phyloP scores from a whole-genome alignment of 2,797 vertebrate species.

The Dipus sagitta region DNA sequence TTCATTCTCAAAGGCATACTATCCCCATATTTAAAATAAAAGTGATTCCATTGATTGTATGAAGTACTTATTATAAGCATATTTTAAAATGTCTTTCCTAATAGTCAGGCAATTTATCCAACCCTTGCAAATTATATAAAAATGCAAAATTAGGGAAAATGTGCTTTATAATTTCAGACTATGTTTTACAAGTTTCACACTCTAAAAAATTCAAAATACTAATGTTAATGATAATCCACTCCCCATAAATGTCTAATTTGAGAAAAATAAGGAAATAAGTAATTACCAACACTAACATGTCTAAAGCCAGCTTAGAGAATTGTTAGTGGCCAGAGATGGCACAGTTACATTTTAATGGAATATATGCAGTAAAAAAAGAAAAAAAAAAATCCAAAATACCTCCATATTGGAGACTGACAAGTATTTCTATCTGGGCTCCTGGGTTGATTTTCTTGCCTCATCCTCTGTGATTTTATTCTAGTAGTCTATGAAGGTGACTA shows the following conservation, averaged over 20 bases:
- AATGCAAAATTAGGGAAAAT: constrained; percentile 5
- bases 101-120: not conserved
- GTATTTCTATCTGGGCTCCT: not conserved
- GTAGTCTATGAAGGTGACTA: not conserved
- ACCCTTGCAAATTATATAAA: not conserved
- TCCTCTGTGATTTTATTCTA: constrained; percentile 12
- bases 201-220: not conserved
- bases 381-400: fast-evolving
- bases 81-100: constrained; percentile 47
- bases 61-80: not conserved
- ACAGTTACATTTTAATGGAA: not conserved
- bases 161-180: not conserved
- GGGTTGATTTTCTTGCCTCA: not conserved
- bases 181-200: not conserved
- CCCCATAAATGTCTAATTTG: not conserved
- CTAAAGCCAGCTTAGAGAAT: constrained; percentile 25
- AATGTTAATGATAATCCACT: not conserved
- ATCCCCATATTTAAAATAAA: constrained; percentile 29
- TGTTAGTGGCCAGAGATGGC: not conserved
- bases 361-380: not conserved
- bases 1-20: constrained; percentile 29
- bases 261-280: constrained; percentile 6
- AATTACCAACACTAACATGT: constrained; percentile 10
- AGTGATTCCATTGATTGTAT: constrained; percentile 16
- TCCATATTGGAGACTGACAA: not conserved